A percentile compares a stretch with the other conserved stretches of the same genome.
Conservation (phyloP, 1,140 invertebrate genomes). For the Ostrea edulis region DNA sequence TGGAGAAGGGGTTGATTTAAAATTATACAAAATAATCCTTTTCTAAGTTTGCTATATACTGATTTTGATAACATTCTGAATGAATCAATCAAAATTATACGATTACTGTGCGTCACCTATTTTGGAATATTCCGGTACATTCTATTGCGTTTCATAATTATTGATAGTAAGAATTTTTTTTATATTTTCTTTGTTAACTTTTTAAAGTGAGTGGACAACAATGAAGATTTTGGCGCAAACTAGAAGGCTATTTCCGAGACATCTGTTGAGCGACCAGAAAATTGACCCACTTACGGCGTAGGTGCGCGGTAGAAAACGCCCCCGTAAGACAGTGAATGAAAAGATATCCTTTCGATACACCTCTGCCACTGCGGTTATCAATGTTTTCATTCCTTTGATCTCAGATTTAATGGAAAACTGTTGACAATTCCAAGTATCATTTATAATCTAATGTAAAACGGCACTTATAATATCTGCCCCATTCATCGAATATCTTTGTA, state of each 20-base stretch:
- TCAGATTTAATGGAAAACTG: conserved; percentile 19
- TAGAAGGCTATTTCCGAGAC: neutral
- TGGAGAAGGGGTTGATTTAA: too few species aligned
- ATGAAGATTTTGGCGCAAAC: conserved; percentile 12
- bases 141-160: too few species aligned
- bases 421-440: conserved; percentile 20
- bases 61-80: too few species aligned
- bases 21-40: too few species aligned
- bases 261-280: conserved; percentile 17
- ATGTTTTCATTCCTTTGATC: neutral
- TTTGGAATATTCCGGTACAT: too few species aligned
- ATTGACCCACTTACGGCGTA: conserved; percentile 15
- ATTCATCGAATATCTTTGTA: neutral
- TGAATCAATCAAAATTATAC: too few species aligned
- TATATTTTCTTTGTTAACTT: neutral
- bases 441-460: conserved; percentile 1
- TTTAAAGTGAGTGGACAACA: neutral
- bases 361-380: neutral
- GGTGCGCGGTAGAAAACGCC: conserved; percentile 25
- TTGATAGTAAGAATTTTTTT: neutral
- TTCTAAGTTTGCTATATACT: too few species aligned
- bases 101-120: too few species aligned
- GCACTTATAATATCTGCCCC: neutral
- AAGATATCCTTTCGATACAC: neutral
- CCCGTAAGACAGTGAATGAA: conserved; percentile 17